phyloP scores from a whole-genome alignment of 2,113 vertebrate species.

The Chauna torquata region DNA sequence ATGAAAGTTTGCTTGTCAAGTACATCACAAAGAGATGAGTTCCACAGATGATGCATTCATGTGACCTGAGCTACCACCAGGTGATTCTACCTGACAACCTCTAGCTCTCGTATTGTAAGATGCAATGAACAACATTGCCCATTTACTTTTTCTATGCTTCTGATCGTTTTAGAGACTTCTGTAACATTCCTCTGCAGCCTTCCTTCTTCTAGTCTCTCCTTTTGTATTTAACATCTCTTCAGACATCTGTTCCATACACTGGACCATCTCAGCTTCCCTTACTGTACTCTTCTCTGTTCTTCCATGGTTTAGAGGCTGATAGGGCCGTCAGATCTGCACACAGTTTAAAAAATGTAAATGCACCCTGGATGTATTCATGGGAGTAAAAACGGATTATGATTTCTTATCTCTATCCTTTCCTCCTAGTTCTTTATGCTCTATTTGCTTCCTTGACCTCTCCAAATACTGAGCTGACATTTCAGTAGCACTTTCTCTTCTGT shows the following conservation, averaged over 20 bases:
- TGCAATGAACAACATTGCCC: not conserved
- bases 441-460: constrained; percentile 3
- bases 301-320: not conserved
- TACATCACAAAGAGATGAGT: not conserved
- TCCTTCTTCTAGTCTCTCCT: not conserved
- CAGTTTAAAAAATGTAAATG: not conserved
- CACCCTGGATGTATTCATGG: not conserved
- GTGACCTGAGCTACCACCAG: not conserved
- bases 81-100: not conserved
- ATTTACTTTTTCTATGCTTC: not conserved
- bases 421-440: not conserved
- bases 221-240: not conserved
- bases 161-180: not conserved
- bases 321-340: not conserved
- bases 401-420: not conserved
- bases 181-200: not conserved
- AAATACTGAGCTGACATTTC: constrained; percentile 7
- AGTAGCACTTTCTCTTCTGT: not conserved
- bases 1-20: not conserved
- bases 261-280: not conserved
- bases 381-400: not conserved
- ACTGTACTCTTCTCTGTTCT: not conserved
- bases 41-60: not conserved
- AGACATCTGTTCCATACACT: not conserved
- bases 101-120: not conserved